Evolutionary conservation across 2,888 invertebrate genomes (phyloP), one percentile per base, ranked within the genome.

Genomic region (Eremobia ochroleuca): DNA sequence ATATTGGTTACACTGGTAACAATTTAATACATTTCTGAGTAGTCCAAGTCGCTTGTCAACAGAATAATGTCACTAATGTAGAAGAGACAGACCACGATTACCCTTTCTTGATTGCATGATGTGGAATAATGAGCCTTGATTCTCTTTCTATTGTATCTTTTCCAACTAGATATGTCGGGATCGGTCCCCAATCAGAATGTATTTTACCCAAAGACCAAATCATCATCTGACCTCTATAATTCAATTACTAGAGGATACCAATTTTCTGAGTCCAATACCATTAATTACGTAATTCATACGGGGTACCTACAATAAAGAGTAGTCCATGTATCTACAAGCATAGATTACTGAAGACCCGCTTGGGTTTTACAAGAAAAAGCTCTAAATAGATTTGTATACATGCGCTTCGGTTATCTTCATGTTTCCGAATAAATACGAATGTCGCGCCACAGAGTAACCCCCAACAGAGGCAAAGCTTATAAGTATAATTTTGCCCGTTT

Each of bases 211-310:
- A 40, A 58, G 49, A 68, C 79, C 64, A 65, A 80, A 80, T 58
- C 79, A 59, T 80, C 64, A 83, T 64, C 64, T 68, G 79, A 68
- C 84, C 84, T 58, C 34, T 79, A 18, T 80, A 83, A 80, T 69
- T 58, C 69, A 68, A 83, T 80, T 80, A 83, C 49, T 64, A 25
- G 31, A 37, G 31, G 37, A 77, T 31, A 78, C 58, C 55, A 68
- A 68, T 78, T 77, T 64, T 55, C 84, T 49, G 55, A 68, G 34
- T 25, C 40, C 55, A 67, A 55, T 46, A 28, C 46, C 49, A 76
- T 77, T 75, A 76, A 75, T 75, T 75, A 77, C 0, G 31, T 52
- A 40, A 75, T 40, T 74, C 61, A 75, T 75, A 49, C 25, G 5
- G 31, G 43, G 5, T 21, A 49, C 15, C n/a, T 31, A 31, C 18